A percentile compares a stretch with the other conserved stretches of the same genome.
These are phyloP conservation scores for Danaus melanippus DNA, from an alignment of 1,140 invertebrate species.

Conservation along the genomic window DNA sequence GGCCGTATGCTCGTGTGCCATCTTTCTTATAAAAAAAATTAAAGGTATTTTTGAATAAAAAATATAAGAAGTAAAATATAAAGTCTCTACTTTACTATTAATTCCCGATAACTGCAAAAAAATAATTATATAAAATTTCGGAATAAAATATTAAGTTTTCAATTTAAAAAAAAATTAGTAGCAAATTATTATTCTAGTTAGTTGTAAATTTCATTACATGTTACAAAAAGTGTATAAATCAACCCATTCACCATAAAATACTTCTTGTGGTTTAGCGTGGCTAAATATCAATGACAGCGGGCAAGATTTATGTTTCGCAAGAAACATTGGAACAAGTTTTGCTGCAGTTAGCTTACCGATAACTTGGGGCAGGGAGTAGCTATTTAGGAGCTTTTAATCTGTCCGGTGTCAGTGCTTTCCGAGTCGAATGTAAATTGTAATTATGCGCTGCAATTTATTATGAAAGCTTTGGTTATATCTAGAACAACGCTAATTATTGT, in stretches of 20 bases:
- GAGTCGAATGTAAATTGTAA: conserved; percentile 36
- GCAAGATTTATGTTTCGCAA: conserved; percentile 58
- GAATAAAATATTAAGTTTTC: too few relatives aligned
- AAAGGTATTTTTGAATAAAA: too few relatives aligned
- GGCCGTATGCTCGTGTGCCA: too few relatives aligned
- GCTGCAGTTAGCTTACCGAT: conserved; percentile 53
- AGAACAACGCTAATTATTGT: not conserved
- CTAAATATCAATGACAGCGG: conserved; percentile 61
- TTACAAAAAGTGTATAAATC: too few relatives aligned
- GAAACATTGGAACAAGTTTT: conserved; percentile 50
- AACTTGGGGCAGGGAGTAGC: conserved; percentile 40
- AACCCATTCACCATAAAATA: not conserved
- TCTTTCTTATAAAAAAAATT: too few relatives aligned
- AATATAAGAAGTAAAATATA: too few relatives aligned
- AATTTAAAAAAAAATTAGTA: too few relatives aligned
- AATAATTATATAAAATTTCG: too few relatives aligned
- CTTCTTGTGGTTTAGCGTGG: conserved; percentile 33
- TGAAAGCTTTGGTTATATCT: conserved; percentile 23
- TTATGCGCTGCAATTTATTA: conserved; percentile 33
- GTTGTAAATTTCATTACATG: too few relatives aligned
- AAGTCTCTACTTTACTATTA: too few relatives aligned
- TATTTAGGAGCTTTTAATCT: conserved; percentile 58
- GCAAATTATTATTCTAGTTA: too few relatives aligned
- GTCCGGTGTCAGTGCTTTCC: conserved; percentile 40
- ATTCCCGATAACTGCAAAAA: too few relatives aligned